Evolutionary conservation across 2,797 vertebrate species (phyloP), one percentile per base, ranked within the genome.

Genomic region (Crenichthys baileyi): DNA sequence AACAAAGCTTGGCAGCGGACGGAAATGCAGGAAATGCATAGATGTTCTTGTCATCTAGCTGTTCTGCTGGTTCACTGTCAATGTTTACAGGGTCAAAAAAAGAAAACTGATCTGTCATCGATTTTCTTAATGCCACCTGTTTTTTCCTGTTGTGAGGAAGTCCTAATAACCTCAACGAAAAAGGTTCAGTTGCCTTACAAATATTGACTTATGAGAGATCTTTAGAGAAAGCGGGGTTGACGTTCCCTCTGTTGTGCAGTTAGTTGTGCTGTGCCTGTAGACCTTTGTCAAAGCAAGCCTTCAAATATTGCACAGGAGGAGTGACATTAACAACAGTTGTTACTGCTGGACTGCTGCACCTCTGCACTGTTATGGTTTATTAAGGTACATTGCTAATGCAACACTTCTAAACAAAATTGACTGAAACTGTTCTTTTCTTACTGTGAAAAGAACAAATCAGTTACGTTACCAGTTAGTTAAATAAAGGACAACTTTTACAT

Each of bases 251-350:
- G 0, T 15, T 72, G 46, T 36, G 51, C 0, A 26, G 15, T 53
- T 81, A 41, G 41, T 65, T 41, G 29, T 68, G 44, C 55, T 73
- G 39, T 60, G 0, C 22, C 75, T 68, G 26, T 61, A 39, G 48
- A 82, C 41, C 50, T 72, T 70, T 78, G 65, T 75, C 68, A 72
- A n/a, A 46, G 63, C 7, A 78, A 63, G 46, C 29, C 12, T 41
- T 51, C 46, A 71, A 41, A 18, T 26, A 65, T 51, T 26, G 48
- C 41, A 46, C 70, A 78, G 72, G 50, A 56, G 67, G 76, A 56
- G 51, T 78, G 72, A 78, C 58, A 81, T 70, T 77, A 81, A 73
- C 48, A 80, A 76, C 73, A 55, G 22, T 11, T 50, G 65, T 31
- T n/a, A 53, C 48, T 56, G 63, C 63, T 68, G 60, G 36, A 67